Base-by-base conservation (phyloP, 64 coral and sea anemone species). In the Acropora yongei region DNA sequence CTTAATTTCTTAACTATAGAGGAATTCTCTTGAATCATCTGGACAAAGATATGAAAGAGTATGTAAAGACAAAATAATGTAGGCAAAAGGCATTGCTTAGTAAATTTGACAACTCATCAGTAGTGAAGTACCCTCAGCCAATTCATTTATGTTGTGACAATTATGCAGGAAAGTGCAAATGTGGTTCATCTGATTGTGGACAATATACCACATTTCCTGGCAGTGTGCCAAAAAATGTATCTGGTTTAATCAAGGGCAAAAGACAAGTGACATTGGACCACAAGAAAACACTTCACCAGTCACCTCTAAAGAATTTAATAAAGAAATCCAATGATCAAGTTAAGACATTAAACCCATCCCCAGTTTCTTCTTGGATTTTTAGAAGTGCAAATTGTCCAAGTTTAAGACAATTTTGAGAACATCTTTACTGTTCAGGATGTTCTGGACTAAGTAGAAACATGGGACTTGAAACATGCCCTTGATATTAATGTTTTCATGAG, bases 351-450 rank as follows among this genome's bases (percentile, higher is more conserved):
- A 19, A 30, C 18, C 12, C 10, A 9, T 48, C 18, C 16, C 6
- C 18, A 80, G 18, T 49, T 80, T 49, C 39, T 80, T n/a, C 5
- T 49, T 47, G 40, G 78, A 44, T 80, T 80, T 51, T 43, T 7
- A 47, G 78, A 80, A n/a, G 8, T 49, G 0, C 78, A 80, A 80
- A 80, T 80, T 46, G 78, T 6, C 8, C 78, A 80, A 17, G 78
- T 49, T 80, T 19, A 50, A n/a, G 47, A 49, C 18, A 43, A 80
- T 48, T 80, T 44, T 80, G 41, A 80, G 6, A 49, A 80, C 18
- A 44, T 80, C 44, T 80, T 80, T 80, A 80, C 3, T 0, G 11
- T 80, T 46, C 44, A 80, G 18, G 78, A 80, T 80, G 46, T 80
- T 44, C 7, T 46, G 39, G 17, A 80, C 44, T 48, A 46, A 49